Base-by-base conservation (phyloP, 2,113 vertebrate species). In the Cathartes aura region DNA sequence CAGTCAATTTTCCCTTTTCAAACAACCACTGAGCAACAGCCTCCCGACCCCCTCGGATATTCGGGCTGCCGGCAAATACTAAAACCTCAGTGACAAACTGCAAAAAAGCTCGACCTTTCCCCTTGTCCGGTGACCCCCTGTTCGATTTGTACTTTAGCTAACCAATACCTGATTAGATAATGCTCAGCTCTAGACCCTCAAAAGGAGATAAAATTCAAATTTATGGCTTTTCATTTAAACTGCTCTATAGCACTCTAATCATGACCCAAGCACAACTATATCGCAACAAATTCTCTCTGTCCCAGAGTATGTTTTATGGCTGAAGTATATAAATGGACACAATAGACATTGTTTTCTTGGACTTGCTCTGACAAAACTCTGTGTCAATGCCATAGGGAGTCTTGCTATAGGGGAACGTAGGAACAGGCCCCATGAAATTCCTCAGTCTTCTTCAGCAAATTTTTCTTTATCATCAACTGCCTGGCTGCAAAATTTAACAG, bases 121-220 rank as follows among this genome's bases (percentile, higher is more conserved):
- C 98, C 98, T 97, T 98, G 97, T 98, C 98, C 98, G 63, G 98
- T 98, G 98, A 99, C 98, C 98, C 98, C 53, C 70, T 83, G 93
- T 99, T 99, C 98, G 97, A 98, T 98, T 98, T 98, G 96, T 98
- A 97, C 97, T 98, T 97, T 86, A 97, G 96, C 91, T 97, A 98
- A 98, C 98, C 98, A 98, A 99, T 99, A 98, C 97, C 97, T 99
- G 98, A 99, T 99, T 99, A 98, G 98, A 98, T 98, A 98, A 98
- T 98, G 98, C 98, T 97, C 96, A 8, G 97, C 96, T 79, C 97
- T 92, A 97, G 98, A 98, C 97, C 94, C 98, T 95, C 94, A 64
- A 98, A 98, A 98, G 86, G 82, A 98, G 98, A 98, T 98, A 98
- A 99, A 98, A 97, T 91, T 89, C 95, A 97, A 97, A 99, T 99